phyloP scores from a whole-genome alignment of 2,888 invertebrate genomes.

The Cactoblastis cactorum region DNA sequence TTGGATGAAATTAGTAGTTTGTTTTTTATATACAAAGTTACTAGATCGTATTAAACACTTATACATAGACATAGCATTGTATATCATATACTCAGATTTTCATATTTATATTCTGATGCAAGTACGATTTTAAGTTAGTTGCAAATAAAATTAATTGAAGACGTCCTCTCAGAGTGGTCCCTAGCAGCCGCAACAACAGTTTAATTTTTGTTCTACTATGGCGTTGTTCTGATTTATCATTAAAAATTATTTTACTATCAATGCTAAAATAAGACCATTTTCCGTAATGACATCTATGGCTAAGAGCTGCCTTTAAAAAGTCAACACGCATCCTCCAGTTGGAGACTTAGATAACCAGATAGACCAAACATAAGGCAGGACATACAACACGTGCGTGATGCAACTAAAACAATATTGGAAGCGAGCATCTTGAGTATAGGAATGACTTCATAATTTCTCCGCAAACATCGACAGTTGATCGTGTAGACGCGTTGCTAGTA shows the following conservation, averaged over 20 bases:
- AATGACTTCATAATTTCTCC: conserved; percentile 62
- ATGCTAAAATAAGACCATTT: background rate
- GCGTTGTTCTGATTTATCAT: background rate
- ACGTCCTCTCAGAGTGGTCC: too few relatives aligned
- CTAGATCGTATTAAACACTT: too few relatives aligned
- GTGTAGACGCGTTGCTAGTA: conserved; percentile 18
- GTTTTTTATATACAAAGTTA: too few relatives aligned
- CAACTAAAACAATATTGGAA: conserved; percentile 39
- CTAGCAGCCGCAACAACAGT: too few relatives aligned
- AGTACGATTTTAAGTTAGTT: too few relatives aligned
- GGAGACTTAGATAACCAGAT: conserved; percentile 24
- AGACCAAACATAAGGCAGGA: conserved; percentile 37
- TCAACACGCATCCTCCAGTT: background rate
- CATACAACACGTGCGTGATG: conserved; percentile 42
- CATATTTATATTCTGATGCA: too few relatives aligned
- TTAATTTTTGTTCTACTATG: too few relatives aligned
- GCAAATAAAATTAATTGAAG: too few relatives aligned
- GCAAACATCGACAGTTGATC: conserved; percentile 29
- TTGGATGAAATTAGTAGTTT: too few relatives aligned
- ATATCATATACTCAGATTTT: too few relatives aligned
- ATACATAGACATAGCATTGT: too few relatives aligned
- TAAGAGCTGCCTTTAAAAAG: background rate
- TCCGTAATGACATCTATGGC: background rate
- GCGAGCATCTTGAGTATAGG: conserved; percentile 46
- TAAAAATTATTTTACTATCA: background rate